phyloP scores from a whole-genome alignment of 1,140 invertebrate species.

The Chironomus striatipennis region DNA sequence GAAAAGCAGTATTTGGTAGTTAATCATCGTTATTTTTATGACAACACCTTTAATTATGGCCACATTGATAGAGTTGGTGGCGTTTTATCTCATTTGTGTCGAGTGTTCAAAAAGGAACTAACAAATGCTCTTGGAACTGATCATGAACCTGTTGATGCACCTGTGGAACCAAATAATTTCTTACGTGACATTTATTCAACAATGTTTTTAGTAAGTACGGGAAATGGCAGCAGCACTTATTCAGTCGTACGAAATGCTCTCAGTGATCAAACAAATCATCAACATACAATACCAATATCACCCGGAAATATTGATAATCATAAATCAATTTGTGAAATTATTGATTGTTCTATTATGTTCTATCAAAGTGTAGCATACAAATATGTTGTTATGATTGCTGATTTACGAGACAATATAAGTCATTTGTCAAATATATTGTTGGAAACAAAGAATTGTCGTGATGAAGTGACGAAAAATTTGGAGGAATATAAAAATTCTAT shows the following conservation, averaged over 20 bases:
- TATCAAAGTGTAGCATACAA: slow-evolving; percentile 40
- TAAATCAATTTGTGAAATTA: slow-evolving; percentile 33
- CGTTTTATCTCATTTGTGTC: slow-evolving; percentile 56
- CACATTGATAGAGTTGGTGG: slow-evolving; percentile 62
- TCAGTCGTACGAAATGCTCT: slow-evolving; percentile 29
- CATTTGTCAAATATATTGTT: slow-evolving; percentile 37
- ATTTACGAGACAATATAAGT: slow-evolving; percentile 37
- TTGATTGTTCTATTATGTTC: slow-evolving; percentile 36
- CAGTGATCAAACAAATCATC: slow-evolving; percentile 31
- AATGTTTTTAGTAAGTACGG: slow-evolving; percentile 26
- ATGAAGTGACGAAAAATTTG: slow-evolving; percentile 36
- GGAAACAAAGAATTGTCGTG: slow-evolving; percentile 37
- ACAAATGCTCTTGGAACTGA: slow-evolving; percentile 41
- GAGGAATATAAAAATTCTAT: slow-evolving; percentile 34
- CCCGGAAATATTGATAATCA: slow-evolving; percentile 30
- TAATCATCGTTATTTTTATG: slow-evolving; percentile 44
- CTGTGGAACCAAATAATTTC: slow-evolving; percentile 20
- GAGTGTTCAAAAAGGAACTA: slow-evolving; percentile 48
- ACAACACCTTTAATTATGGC: slow-evolving; percentile 52
- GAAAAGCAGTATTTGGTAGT: slow-evolving; percentile 30
- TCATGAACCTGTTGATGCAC: slow-evolving; percentile 38
- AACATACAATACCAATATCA: background rate
- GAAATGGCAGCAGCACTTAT: slow-evolving; percentile 26
- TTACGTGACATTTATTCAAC: slow-evolving; percentile 24
- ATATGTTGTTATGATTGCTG: slow-evolving; percentile 38